Evolutionary conservation across 1,140 invertebrate species (phyloP), one percentile per base, ranked within the genome.

Genomic region (Zaprionus tsacasi): DNA sequence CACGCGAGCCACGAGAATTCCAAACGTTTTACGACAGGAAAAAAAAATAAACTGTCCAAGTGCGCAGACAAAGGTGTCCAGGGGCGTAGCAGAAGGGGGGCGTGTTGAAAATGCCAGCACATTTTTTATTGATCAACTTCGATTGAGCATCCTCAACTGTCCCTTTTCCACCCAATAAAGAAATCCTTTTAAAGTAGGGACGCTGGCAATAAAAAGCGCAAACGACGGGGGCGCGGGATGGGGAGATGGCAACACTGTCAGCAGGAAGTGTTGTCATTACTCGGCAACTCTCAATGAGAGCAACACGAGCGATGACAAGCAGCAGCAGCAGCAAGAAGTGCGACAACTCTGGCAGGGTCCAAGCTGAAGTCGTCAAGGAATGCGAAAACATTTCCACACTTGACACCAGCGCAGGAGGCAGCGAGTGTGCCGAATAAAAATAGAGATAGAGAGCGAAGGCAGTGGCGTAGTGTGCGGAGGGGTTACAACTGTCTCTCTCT

Each of bases 61-160:
- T 58, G 52, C 25, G 52, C 25, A 48, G 35, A 58, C 68, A 57
- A 61, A 73, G 35, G 52, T 55, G 52, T n/a, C 27, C 21, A 13
- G 10, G 7, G 2, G n/a, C 7, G 15, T 2, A 0, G 11, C 3
- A 15, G n/a, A 1, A 13, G 0, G 10, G 7, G 11, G 27, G 57
- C 78, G 10, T 83, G 70, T 77, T 54, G 59, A 70, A 79, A 81
- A 82, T 87, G 71, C 72, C 83, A 87, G 82, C 70, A 74, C 76
- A 87, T 73, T 76, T 82, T 85, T 87, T 87, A 88, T 88, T 80
- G 83, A 87, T 61, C 66, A 54, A 67, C 82, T 77, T 87, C 82
- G 83, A 87, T 87, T 87, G 79, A 85, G 81, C 59, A 35, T 1
- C n/a, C 48, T 45, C 38, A 3, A 3, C 33, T 12, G 8, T 30